Evolutionary conservation across 2,113 vertebrate species (phyloP).

Genomic region (Protobothrops flavoviridis): DNA sequence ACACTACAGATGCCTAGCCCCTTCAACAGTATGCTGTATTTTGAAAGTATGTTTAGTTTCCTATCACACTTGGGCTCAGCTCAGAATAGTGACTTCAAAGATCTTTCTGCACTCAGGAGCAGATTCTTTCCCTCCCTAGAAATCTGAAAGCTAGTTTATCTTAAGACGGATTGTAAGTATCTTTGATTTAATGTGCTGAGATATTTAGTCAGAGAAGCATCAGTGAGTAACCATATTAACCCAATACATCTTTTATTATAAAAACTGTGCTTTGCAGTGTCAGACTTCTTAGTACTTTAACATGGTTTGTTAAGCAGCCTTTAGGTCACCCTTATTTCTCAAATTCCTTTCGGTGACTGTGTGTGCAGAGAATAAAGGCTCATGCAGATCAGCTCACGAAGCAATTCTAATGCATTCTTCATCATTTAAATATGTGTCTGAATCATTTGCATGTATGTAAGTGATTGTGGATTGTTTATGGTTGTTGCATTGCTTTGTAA

Average conservation of each 20-base stretch:
- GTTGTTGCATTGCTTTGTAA: constrained; percentile 40
- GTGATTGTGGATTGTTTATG: constrained; percentile 35
- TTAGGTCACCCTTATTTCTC: constrained; percentile 95
- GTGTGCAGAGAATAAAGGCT: constrained; percentile 79
- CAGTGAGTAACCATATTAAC: constrained; percentile 98
- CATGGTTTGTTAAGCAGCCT: constrained; percentile 99
- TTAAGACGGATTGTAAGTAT: constrained; percentile 87
- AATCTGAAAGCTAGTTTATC: constrained; percentile 76
- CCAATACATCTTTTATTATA: constrained; percentile 99
- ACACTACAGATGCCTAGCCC: constrained; percentile 47
- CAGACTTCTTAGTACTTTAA: constrained; percentile 88
- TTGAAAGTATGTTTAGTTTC: constrained; percentile 49
- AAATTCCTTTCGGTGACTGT: constrained; percentile 86
- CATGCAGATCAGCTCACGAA: constrained; percentile 76
- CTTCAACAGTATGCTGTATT: constrained; percentile 50
- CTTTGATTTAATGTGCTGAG: constrained; percentile 86
- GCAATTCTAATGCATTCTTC: constrained; percentile 80
- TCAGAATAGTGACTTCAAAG: constrained; percentile 57
- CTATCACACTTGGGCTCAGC: constrained; percentile 36
- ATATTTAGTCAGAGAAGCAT: constrained; percentile 98
- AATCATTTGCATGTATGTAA: constrained; percentile 72
- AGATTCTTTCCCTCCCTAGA: constrained; percentile 62
- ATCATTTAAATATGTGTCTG: constrained; percentile 85
- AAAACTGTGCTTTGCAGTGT: constrained; percentile 97
- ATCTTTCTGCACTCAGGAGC: constrained; percentile 42